phyloP scores from a whole-genome alignment of 1,140 invertebrate species.

The Diachasmimorpha longicaudata region DNA sequence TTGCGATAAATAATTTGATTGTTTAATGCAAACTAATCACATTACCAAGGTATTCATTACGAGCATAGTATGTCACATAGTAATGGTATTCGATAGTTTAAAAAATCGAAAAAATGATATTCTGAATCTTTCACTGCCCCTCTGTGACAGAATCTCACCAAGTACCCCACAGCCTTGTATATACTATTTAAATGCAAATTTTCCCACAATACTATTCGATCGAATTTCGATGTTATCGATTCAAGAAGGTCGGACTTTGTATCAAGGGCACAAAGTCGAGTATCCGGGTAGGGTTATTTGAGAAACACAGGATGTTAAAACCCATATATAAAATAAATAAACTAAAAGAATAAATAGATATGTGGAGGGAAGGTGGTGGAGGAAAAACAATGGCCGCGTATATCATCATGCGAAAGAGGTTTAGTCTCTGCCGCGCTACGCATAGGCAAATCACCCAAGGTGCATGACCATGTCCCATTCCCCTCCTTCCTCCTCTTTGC shows the following conservation, averaged over 20 bases:
- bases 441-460: constrained; percentile 58
- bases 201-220: constrained; percentile 2
- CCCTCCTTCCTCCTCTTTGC: not conserved
- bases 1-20: too few relatives aligned
- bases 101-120: too few relatives aligned
- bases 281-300: constrained; percentile 4
- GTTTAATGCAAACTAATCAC: too few relatives aligned
- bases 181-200: not conserved
- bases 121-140: too few relatives aligned
- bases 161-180: not conserved
- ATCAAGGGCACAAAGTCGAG: not conserved
- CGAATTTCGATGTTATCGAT: constrained; percentile 17
- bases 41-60: too few relatives aligned
- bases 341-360: constrained; percentile 19
- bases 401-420: constrained; percentile 56
- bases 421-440: constrained; percentile 46
- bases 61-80: too few relatives aligned
- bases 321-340: constrained; percentile 22
- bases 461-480: constrained; percentile 15
- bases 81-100: too few relatives aligned
- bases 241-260: not conserved
- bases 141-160: not conserved
- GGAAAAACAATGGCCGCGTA: constrained; percentile 59
- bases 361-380: not conserved
- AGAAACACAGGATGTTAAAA: not conserved